These are phyloP conservation scores for Metridium senile DNA, from an alignment of 92 coral and sea anemone species.

Conservation along the genomic window DNA sequence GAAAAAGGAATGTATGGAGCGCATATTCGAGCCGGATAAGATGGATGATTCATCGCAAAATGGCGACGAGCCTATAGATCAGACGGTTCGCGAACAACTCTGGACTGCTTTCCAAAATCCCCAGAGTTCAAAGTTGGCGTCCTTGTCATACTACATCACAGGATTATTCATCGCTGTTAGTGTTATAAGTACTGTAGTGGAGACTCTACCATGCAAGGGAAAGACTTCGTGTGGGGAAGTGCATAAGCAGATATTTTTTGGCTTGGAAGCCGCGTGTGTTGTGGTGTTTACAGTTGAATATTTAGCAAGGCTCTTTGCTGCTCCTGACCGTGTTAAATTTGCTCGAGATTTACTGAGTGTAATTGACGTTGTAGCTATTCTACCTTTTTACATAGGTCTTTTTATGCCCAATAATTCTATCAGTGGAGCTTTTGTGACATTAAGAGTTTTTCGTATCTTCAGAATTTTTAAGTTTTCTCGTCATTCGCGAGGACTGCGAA, in stretches of 20 bases:
- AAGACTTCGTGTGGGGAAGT: constrained; percentile 74
- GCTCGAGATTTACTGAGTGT: constrained; percentile 95
- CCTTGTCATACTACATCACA: constrained; percentile 85
- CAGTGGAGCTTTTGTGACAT: constrained; percentile 98
- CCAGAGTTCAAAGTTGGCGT: constrained; percentile 91
- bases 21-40: constrained; percentile 94
- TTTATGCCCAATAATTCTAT: constrained; percentile 95
- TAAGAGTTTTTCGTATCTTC: constrained; percentile 99
- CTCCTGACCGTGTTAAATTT: constrained; percentile 90
- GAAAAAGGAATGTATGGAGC: constrained; percentile 94
- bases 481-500: constrained; percentile 97
- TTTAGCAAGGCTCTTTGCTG: constrained; percentile 92
- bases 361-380: constrained; percentile 95
- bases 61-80: constrained; percentile 82
- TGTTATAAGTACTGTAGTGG: constrained; percentile 95
- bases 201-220: constrained; percentile 82
- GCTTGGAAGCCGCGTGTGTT: constrained; percentile 96
- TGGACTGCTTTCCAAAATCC: constrained; percentile 99
- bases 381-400: constrained; percentile 93
- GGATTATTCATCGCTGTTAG: constrained; percentile 98
- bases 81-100: constrained; percentile 84
- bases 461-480: constrained; percentile 99
- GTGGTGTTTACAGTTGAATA: constrained; percentile 97
- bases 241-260: constrained; percentile 73
- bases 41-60: constrained; percentile 92